Percentiles rank a stretch among this genome's conserved stretches.
These are phyloP conservation scores for Clinocottus analis DNA, from an alignment of 2,113 vertebrate species.

Conservation along the genomic window DNA sequence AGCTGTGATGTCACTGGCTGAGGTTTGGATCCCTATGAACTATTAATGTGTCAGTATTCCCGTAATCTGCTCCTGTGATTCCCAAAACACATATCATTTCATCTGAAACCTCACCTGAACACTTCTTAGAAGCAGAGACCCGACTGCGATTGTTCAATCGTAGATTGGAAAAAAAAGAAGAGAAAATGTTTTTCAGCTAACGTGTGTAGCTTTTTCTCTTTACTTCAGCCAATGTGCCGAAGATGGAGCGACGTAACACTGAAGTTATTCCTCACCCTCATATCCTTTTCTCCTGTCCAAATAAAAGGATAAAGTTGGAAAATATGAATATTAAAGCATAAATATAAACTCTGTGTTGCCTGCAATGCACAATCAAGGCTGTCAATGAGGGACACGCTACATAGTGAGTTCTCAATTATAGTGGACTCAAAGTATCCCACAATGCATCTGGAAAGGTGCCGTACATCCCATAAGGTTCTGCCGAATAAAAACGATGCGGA, in stretches of 20 bases:
- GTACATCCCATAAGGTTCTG: too few relatives aligned
- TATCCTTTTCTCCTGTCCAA: neutral
- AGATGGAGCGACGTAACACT: neutral
- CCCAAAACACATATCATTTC: neutral
- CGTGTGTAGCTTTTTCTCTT: neutral
- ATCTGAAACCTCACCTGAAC: neutral
- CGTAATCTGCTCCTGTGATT: conserved; percentile 17
- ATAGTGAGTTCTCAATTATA: too few relatives aligned
- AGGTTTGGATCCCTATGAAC: conserved; percentile 14
- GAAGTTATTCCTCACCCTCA: neutral
- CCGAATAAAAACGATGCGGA: too few relatives aligned
- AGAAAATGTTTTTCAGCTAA: neutral
- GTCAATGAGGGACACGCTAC: neutral
- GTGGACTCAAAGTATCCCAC: too few relatives aligned
- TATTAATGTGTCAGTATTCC: conserved; percentile 21
- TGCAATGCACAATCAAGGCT: neutral
- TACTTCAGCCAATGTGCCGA: neutral
- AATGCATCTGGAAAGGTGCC: too few relatives aligned
- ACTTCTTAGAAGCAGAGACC: neutral
- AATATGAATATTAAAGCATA: neutral
- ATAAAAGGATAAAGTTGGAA: neutral
- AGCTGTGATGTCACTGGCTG: conserved; percentile 42
- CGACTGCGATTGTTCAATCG: neutral
- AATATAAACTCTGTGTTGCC: neutral
- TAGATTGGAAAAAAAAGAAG: too few relatives aligned